Conservation (phyloP, 2,797 vertebrate genomes). For the Melanotaenia nigrans region DNA sequence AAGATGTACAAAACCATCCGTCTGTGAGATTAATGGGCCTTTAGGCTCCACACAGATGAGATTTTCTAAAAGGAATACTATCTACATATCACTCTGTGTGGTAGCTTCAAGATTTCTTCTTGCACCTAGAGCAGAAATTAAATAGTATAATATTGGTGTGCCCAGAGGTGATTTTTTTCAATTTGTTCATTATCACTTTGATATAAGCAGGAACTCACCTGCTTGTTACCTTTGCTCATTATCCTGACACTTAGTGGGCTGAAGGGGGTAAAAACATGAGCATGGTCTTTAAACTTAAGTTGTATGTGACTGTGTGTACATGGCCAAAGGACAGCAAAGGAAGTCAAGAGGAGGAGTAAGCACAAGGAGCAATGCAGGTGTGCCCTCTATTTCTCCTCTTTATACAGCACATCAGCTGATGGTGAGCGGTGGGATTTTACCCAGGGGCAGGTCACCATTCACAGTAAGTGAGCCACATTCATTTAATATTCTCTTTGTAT, state of each 20-base stretch:
- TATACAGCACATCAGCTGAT: conserved; percentile 41
- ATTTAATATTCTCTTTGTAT: conserved; percentile 34
- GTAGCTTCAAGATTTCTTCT: not conserved
- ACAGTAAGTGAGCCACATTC: conserved; percentile 55
- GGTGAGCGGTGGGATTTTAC: conserved; percentile 43
- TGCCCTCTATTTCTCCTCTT: conserved; percentile 47
- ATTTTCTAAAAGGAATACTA: not conserved
- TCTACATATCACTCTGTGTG: not conserved
- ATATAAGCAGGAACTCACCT: not conserved
- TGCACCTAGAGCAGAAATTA: not conserved
- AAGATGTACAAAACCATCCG: too few species aligned
- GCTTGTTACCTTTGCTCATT: conserved; percentile 9
- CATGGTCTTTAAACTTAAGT: not conserved
- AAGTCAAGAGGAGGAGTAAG: conserved; percentile 34
- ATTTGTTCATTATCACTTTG: not conserved
- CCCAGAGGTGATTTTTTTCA: not conserved
- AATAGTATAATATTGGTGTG: not conserved
- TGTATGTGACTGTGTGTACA: not conserved
- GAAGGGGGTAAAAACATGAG: not conserved
- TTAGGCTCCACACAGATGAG: not conserved
- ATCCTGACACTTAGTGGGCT: conserved; percentile 1
- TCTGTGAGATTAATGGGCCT: too few species aligned
- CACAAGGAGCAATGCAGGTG: conserved; percentile 55
- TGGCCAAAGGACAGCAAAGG: conserved; percentile 4
- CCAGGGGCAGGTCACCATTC: conserved; percentile 41